Base-by-base conservation (phyloP, 2,113 vertebrate genomes). In the Dasypus novemcinctus region DNA sequence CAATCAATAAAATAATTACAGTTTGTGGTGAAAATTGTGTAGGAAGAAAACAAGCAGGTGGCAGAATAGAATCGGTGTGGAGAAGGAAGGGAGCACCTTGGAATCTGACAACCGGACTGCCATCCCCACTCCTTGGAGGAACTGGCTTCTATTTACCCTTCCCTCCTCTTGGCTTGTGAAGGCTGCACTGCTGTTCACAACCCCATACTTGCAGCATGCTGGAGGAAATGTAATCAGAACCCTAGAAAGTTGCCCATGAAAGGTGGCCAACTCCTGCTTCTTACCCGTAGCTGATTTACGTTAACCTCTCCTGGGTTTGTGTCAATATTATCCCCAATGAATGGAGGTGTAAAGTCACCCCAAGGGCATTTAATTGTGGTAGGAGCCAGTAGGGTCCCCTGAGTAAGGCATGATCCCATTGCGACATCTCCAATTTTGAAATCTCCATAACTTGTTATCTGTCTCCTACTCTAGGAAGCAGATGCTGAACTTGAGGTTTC, bases 401-500 rank as follows among this genome's bases (percentile, higher is more conserved):
- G 12, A 36, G 75, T 66, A 63, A 96, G 89, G 78, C 43, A 12
- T 79, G 92, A 69, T 69, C 74, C 25, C 52, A 0, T 7, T 36
- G 57, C 79, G 93, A 63, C 85, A 82, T 64, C 68, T 82, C 75
- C 57, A 29, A 29, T 86, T 29, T 66, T 31, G 38, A 92, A 41
- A 89, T 33, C 92, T 81, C 79, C 8, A 1, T 38, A 6, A 36
- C 64, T 79, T 52, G 66, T 87, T 71, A 52, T 52, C 81, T 76
- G 63, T 80, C 74, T 96, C 29, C 88, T 23, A 36, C 82, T 74
- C 78, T 38, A 27, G 66, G 72, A 92, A 89, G 63, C 90, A 90
- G 74, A 92, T 46, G 74, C 92, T 69, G 76, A 95, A 79, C 68
- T 76, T 43, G 76, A 80, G 86, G 78, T 78, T 84, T 93, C 31